Conservation (phyloP, 2,888 invertebrate genomes). For the Pherbina coryleti region DNA sequence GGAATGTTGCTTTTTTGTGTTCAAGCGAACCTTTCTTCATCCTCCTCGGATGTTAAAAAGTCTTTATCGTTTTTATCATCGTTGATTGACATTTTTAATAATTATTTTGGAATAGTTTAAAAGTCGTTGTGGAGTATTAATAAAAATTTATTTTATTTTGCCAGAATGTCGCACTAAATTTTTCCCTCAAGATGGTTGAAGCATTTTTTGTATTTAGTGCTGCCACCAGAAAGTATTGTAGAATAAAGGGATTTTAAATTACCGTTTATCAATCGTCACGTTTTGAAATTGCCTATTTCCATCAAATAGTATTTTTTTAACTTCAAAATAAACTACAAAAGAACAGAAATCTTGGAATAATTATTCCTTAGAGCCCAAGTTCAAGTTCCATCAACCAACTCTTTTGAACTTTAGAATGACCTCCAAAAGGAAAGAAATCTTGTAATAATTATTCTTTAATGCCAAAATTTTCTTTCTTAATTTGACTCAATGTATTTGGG, state of each 20-base stretch:
- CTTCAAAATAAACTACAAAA: too few species aligned
- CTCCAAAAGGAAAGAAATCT: too few species aligned
- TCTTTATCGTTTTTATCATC: slow-evolving; percentile 39
- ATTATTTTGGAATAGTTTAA: background rate
- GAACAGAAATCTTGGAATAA: too few species aligned
- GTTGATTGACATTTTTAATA: slow-evolving; percentile 24
- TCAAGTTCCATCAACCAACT: too few species aligned
- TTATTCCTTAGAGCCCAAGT: too few species aligned
- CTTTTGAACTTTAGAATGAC: too few species aligned
- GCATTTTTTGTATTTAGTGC: background rate
- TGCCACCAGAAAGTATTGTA: background rate
- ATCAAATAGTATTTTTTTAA: too few species aligned
- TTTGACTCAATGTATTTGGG: too few species aligned
- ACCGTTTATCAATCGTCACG: too few species aligned
- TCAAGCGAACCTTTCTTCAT: slow-evolving; percentile 38
- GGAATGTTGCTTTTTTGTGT: slow-evolving; percentile 23
- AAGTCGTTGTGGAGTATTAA: background rate
- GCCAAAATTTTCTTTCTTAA: too few species aligned
- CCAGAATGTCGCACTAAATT: background rate
- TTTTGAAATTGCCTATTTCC: too few species aligned
- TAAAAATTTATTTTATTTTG: background rate
- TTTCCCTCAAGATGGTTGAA: background rate
- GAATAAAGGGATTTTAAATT: background rate
- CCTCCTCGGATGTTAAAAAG: slow-evolving; percentile 36
- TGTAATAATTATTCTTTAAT: too few species aligned